Evolutionary conservation across 2,113 vertebrate species (phyloP).

Genomic region (Osmerus eperlanus): DNA sequence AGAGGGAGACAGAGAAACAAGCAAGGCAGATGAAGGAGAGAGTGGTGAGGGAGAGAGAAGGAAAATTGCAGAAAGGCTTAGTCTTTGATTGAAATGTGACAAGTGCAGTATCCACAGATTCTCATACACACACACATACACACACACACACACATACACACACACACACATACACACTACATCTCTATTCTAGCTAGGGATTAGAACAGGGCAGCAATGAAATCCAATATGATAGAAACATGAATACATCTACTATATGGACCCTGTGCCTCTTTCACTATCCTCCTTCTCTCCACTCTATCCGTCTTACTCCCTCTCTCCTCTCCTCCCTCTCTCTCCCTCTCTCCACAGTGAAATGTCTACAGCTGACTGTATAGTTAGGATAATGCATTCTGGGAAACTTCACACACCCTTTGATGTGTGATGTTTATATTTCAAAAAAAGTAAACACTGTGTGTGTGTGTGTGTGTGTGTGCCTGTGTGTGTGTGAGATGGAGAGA

Average conservation of each 20-base stretch:
- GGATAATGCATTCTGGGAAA: too few relatives aligned
- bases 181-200: background rate
- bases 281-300: background rate
- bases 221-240: slow-evolving; percentile 41
- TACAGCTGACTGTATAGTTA: too few relatives aligned
- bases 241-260: slow-evolving; percentile 38
- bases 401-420: too few relatives aligned
- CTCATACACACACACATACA: slow-evolving; percentile 38
- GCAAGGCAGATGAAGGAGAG: background rate
- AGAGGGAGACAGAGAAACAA: background rate
- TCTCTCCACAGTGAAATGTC: too few relatives aligned
- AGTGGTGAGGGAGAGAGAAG: background rate
- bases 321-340: too few relatives aligned
- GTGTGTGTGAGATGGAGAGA: too few relatives aligned
- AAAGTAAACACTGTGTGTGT: too few relatives aligned
- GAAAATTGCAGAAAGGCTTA: slow-evolving; percentile 59
- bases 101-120: slow-evolving; percentile 56
- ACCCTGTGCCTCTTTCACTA: slow-evolving; percentile 7
- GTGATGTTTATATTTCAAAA: too few relatives aligned
- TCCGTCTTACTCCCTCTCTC: background rate
- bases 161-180: background rate
- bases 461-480: too few relatives aligned
- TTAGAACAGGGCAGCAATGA: slow-evolving; percentile 37
- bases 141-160: slow-evolving; percentile 9
- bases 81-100: slow-evolving; percentile 82